Percentiles rank a stretch among this genome's conserved stretches.
Evolutionary conservation across 2,888 invertebrate genomes (phyloP).

Genomic region (Lasioglossum calceatum): DNA sequence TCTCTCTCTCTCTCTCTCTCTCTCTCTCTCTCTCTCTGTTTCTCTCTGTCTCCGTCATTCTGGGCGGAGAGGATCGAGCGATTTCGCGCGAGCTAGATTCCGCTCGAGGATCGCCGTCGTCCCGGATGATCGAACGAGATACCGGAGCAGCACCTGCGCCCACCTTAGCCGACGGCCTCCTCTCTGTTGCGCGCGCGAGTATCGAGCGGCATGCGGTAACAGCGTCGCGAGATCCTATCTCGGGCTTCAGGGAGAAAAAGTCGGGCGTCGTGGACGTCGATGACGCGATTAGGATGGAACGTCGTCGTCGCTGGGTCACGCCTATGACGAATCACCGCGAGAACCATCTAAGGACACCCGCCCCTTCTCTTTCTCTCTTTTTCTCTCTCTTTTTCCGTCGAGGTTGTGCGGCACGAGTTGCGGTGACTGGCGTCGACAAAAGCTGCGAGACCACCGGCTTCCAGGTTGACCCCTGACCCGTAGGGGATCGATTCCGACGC

Average conservation of each 20-base stretch:
- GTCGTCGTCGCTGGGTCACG: conserved; percentile 62
- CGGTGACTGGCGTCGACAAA: conserved; percentile 50
- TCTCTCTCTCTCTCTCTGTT: background rate
- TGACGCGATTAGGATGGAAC: conserved; percentile 72
- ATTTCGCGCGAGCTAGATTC: conserved; percentile 1
- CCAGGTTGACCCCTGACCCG: conserved; percentile 57
- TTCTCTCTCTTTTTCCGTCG: background rate
- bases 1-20: conserved; percentile 52
- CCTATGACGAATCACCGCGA: conserved; percentile 70
- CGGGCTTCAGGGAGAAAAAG: conserved; percentile 53
- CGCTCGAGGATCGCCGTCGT: conserved; percentile 3
- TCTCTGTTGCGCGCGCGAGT: conserved; percentile 16
- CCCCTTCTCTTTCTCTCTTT: conserved; percentile 17
- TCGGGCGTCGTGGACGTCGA: conserved; percentile 67
- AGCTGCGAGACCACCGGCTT: conserved; percentile 57
- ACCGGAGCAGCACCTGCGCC: conserved; percentile 30
- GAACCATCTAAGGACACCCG: conserved; percentile 55
- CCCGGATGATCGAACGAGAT: conserved; percentile 17
- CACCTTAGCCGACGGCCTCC: conserved; percentile 40
- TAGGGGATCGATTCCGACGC: conserved; percentile 74
- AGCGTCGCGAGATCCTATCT: conserved; percentile 56
- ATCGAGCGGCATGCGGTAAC: conserved; percentile 59
- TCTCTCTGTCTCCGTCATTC: conserved; percentile 10
- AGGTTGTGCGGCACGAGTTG: conserved; percentile 5
- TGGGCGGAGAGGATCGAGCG: conserved; percentile 16